These are phyloP conservation scores for Drosophila simulans DNA, from an alignment of 1,140 invertebrate genomes.

Conservation along the genomic window DNA sequence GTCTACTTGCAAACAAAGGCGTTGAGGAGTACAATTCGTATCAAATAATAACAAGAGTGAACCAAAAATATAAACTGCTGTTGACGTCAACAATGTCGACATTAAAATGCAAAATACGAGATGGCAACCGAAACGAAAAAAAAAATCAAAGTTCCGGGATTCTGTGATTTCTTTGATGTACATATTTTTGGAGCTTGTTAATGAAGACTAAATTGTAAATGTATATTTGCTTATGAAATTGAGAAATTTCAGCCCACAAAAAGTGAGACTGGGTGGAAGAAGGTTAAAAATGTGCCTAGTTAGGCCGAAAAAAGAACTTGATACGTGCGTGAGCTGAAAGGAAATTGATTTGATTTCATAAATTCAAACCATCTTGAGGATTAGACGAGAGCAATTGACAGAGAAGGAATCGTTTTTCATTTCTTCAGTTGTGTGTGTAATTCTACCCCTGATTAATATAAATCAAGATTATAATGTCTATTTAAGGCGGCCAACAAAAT, in stretches of 20 bases:
- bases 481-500: background rate
- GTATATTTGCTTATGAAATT: slow-evolving; percentile 52
- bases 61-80: slow-evolving; percentile 43
- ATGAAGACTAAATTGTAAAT: slow-evolving; percentile 46
- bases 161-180: slow-evolving; percentile 51
- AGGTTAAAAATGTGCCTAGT: slow-evolving; percentile 39
- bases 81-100: slow-evolving; percentile 56
- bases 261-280: background rate
- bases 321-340: slow-evolving; percentile 11
- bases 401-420: background rate
- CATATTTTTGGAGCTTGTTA: slow-evolving; percentile 47
- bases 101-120: slow-evolving; percentile 59
- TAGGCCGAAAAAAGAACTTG: slow-evolving; percentile 34
- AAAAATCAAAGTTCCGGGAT: slow-evolving; percentile 22
- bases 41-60: slow-evolving; percentile 8
- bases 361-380: background rate
- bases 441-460: background rate
- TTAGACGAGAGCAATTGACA: no score
- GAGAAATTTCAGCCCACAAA: slow-evolving; percentile 23
- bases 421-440: background rate
- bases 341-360: slow-evolving; percentile 13
- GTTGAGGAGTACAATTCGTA: slow-evolving; percentile 12
- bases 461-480: background rate
- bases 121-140: slow-evolving; percentile 21
- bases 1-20: slow-evolving; percentile 18